Evolutionary conservation across 2,113 vertebrate genomes (phyloP).

Genomic region (Aepyceros melampus): DNA sequence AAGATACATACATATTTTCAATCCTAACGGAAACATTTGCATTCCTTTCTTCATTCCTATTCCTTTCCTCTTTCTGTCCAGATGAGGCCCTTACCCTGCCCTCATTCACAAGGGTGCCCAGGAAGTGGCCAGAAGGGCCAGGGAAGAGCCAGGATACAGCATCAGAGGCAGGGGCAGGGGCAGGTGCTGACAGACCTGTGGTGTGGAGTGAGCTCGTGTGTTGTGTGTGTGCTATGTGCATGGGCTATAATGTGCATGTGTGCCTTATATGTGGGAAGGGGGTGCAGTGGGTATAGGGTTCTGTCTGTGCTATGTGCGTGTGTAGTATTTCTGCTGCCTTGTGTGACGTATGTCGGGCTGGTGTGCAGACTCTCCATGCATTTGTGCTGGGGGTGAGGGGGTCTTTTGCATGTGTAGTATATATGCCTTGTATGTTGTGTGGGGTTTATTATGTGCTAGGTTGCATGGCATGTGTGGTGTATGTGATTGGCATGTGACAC

Average conservation of each 20-base stretch:
- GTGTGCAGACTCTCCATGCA: not conserved
- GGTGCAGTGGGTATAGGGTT: not conserved
- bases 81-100: no score
- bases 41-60: not conserved
- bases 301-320: not conserved
- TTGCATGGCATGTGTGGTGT: no score
- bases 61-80: not conserved
- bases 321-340: not conserved
- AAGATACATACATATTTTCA: not conserved
- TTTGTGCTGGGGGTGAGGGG: not conserved
- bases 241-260: not conserved
- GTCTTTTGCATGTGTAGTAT: not conserved
- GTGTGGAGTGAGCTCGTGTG: no score
- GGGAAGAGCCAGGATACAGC: not conserved
- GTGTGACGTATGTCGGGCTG: no score
- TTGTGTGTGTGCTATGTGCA: not conserved
- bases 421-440: not conserved
- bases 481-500: not conserved
- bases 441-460: not conserved
- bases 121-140: not conserved
- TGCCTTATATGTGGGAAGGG: not conserved
- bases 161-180: not conserved
- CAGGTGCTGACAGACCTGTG: not conserved
- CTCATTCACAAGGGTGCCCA: no score
- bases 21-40: not conserved